Percentiles rank a stretch among this genome's conserved stretches.
Conservation (phyloP, 2,113 vertebrate genomes). For the Lanius ludovicianus region DNA sequence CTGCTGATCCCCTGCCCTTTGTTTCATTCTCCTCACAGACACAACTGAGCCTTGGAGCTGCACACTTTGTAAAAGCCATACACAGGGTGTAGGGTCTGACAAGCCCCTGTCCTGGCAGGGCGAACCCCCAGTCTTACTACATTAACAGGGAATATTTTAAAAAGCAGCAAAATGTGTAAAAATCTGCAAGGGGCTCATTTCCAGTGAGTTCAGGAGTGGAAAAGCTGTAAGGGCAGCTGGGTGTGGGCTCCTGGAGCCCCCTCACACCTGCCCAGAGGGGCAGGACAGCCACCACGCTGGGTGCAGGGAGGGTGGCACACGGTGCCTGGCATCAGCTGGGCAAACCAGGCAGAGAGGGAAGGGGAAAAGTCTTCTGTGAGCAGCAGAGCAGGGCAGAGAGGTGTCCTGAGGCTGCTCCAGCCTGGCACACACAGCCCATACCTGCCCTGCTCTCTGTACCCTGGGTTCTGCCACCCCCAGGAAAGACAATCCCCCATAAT, state of each 20-base stretch:
- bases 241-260: not conserved
- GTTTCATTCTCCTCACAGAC: not conserved
- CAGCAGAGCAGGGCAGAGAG: not conserved
- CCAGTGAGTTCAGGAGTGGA: not conserved
- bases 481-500: accelerated
- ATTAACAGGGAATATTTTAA: not conserved
- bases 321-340: not conserved
- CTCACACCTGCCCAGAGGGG: not conserved
- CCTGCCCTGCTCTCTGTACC: not conserved
- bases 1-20: not conserved
- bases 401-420: not conserved
- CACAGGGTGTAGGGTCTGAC: too few species aligned
- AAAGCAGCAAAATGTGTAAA: not conserved
- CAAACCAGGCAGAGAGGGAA: not conserved
- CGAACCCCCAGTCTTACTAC: too few species aligned
- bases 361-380: not conserved
- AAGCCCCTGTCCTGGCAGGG: too few species aligned
- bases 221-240: not conserved
- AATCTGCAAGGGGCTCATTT: not conserved
- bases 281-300: accelerated
- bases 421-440: not conserved
- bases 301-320: not conserved
- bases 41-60: not conserved
- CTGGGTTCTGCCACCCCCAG: not conserved
- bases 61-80: accelerated